Base-by-base conservation (phyloP, 2,888 invertebrate species). In the Lycia hirtaria region DNA sequence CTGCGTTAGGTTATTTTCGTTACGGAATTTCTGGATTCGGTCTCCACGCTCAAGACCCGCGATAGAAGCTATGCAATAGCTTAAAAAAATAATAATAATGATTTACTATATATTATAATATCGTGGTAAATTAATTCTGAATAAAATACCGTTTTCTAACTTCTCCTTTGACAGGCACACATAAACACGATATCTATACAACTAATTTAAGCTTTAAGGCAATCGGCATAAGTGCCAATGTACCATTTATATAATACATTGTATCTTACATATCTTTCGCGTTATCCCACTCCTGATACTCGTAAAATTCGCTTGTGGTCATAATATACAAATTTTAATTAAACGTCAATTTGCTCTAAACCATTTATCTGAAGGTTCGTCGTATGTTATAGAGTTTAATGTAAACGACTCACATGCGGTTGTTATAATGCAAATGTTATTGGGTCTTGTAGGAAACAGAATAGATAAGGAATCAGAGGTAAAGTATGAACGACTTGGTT, bases 311-410 rank as follows among this genome's bases (percentile, higher is more conserved):
- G 19, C 32, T 35, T 4, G 44, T 38, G 44, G 49, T 45, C 44
- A 48, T 55, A 55, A 56, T 49, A 56, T 56, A 45, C 37, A 5
- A 43, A 48, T 32, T 50, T 56, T 56, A 56, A 56, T 56, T 50
- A 56, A 56, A 56, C 38, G 49, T 44, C 56, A 59, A 51, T 59
- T 51, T 41, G 45, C 41, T n/a, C 37, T 30, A 28, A 37, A 22
- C 49, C 40, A 43, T 47, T 59, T 43, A 14, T 9, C 40, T 3
- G 26, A 47, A 17, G 37, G 19, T 40, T 30, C 37, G 28, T 48
- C 26, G 30, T 54, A 35, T 7, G n/a, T 33, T 45, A 41, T 15
- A 28, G 14, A 35, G 37, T 58, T 54, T 54, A 54, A 40, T 54
- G 17, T 20, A 17, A 40, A 44, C 40, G 28, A 20, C 14, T 22